A percentile compares a stretch with the other conserved stretches of the same genome.
phyloP scores from a whole-genome alignment of 23 tunicate species.

The Styela plicata region DNA sequence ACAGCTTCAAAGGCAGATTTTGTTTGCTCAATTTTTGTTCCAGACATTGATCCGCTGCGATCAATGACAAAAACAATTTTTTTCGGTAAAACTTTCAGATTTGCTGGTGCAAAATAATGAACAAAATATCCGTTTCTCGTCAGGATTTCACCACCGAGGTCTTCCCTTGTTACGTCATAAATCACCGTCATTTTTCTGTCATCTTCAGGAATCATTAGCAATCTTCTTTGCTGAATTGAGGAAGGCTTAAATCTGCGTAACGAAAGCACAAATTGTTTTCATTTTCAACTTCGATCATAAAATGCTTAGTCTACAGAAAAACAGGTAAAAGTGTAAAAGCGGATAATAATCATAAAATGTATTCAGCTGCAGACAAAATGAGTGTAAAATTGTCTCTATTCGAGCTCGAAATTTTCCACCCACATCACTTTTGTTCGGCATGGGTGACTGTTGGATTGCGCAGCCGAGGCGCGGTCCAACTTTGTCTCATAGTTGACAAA shows the following conservation, averaged over 20 bases:
- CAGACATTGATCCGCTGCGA: slow-evolving; percentile 72
- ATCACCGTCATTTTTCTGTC: slow-evolving; percentile 43
- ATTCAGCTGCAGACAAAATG: too few species aligned
- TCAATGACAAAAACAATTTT: slow-evolving; percentile 76
- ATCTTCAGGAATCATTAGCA: slow-evolving; percentile 27
- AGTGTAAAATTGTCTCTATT: too few species aligned
- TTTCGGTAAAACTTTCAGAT: slow-evolving; percentile 64
- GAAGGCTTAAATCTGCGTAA: slow-evolving; percentile 58
- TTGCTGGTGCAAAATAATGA: slow-evolving; percentile 68
- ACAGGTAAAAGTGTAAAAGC: too few species aligned
- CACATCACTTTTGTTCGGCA: too few species aligned
- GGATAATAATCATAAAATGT: too few species aligned
- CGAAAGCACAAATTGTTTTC: too few species aligned
- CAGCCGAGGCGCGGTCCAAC: too few species aligned
- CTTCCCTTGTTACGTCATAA: slow-evolving; percentile 68
- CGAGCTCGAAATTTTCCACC: too few species aligned
- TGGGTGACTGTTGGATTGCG: too few species aligned
- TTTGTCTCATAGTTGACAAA: too few species aligned
- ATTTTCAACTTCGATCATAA: too few species aligned
- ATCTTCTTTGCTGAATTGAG: slow-evolving; percentile 22
- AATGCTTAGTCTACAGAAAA: too few species aligned
- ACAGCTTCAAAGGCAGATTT: slow-evolving; percentile 43
- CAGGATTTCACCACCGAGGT: slow-evolving; percentile 52
- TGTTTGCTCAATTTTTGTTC: slow-evolving; percentile 52
- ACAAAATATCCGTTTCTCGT: slow-evolving; percentile 67